A percentile compares a stretch with the other conserved stretches of the same genome.
These are phyloP conservation scores for Glaucomys volans DNA, from an alignment of 2,113 vertebrate species.

Conservation along the genomic window DNA sequence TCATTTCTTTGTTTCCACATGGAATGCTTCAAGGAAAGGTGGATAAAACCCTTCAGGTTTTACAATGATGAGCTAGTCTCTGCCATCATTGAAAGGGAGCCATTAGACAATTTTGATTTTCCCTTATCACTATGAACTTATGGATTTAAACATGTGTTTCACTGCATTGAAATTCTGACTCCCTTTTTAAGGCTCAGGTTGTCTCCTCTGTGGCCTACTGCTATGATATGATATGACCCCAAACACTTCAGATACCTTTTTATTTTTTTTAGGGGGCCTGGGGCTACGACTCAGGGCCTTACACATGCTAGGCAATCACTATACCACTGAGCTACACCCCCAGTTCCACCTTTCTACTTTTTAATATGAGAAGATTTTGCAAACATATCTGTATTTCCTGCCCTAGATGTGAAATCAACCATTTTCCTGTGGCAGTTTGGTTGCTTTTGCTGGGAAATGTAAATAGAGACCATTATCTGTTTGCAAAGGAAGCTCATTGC, in stretches of 20 bases:
- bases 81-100: not conserved
- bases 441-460: not conserved
- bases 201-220: not conserved
- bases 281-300: not conserved
- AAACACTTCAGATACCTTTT: not conserved
- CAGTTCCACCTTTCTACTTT: not conserved
- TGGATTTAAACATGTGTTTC: not conserved
- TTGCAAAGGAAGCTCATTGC: not conserved
- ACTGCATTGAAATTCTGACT: not conserved
- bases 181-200: not conserved
- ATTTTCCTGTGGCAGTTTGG: not conserved
- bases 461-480: not conserved
- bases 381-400: not conserved
- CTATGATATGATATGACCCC: not conserved
- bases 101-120: not conserved
- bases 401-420: not conserved
- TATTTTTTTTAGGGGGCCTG: not conserved
- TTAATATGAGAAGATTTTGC: not conserved
- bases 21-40: not conserved
- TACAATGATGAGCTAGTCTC: not conserved
- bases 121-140: not conserved
- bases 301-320: not conserved
- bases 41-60: not conserved
- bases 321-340: not conserved
- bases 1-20: not conserved